Percentiles rank a stretch among this genome's conserved stretches.
phyloP scores from a whole-genome alignment of 2,888 invertebrate species.

The Caprella mutica region DNA sequence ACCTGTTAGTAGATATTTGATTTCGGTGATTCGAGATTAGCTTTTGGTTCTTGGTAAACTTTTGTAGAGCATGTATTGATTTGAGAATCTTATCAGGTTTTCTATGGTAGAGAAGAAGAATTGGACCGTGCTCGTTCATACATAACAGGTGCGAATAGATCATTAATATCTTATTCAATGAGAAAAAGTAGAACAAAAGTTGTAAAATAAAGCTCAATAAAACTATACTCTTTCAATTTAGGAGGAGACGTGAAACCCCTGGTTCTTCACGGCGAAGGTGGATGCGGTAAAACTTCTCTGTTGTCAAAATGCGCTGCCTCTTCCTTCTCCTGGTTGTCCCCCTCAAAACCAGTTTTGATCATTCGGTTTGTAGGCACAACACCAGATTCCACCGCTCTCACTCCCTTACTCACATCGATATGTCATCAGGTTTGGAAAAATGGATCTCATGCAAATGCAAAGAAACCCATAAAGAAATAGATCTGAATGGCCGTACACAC shows the following conservation, averaged over 20 bases:
- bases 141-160: slow-evolving; percentile 59
- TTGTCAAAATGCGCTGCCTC: slow-evolving; percentile 49
- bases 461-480: too few species aligned
- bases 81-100: slow-evolving; percentile 49
- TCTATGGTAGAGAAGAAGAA: slow-evolving; percentile 82
- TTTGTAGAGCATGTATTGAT: not conserved
- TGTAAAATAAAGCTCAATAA: not conserved
- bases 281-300: slow-evolving; percentile 94
- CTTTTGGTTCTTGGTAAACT: too few species aligned
- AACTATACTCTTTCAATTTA: too few species aligned
- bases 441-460: too few species aligned
- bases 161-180: too few species aligned
- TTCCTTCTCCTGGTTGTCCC: slow-evolving; percentile 35
- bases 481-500: too few species aligned
- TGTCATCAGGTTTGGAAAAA: slow-evolving; percentile 29
- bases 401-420: slow-evolving; percentile 82
- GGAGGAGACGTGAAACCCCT: slow-evolving; percentile 80
- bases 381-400: slow-evolving; percentile 88
- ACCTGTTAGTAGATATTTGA: too few species aligned
- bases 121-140: slow-evolving; percentile 66
- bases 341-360: slow-evolving; percentile 66
- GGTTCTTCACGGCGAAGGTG: slow-evolving; percentile 87
- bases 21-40: too few species aligned
- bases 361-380: slow-evolving; percentile 91
- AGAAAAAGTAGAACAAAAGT: not conserved